A percentile compares a stretch with the other conserved stretches of the same genome.
Evolutionary conservation across 2,113 vertebrate species (phyloP).

Genomic region (Dicrurus megarhynchus): DNA sequence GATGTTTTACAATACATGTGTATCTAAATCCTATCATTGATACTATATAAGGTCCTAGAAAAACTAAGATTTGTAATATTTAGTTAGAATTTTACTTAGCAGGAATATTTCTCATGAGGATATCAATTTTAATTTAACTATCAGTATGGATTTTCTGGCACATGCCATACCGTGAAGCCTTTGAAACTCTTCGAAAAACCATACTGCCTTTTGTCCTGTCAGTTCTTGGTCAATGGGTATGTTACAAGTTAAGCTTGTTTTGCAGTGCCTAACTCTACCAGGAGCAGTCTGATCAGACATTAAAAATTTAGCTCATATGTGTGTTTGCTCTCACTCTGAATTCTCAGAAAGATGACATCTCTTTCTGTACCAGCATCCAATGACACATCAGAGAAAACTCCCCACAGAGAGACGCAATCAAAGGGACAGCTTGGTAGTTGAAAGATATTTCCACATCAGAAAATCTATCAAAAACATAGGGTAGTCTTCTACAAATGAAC

Average conservation of each 20-base stretch:
- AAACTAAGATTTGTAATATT: neutral
- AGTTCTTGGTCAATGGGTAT: neutral
- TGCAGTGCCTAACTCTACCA: neutral
- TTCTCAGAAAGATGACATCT: neutral
- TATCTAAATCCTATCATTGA: neutral
- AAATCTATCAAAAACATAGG: neutral
- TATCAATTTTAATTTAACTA: neutral
- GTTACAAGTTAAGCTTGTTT: neutral
- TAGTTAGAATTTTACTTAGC: neutral
- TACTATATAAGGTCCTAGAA: neutral
- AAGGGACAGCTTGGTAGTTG: neutral
- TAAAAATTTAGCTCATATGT: neutral
- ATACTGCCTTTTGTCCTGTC: neutral
- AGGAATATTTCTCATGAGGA: neutral
- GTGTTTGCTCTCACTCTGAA: neutral
- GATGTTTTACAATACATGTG: neutral
- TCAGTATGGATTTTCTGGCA: neutral
- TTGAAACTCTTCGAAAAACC: neutral
- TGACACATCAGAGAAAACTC: constrained; percentile 13
- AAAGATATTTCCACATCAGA: neutral
- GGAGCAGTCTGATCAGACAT: neutral
- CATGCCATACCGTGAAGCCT: neutral
- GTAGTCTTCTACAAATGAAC: neutral
- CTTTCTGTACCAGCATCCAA: neutral
- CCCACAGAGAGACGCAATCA: neutral